A percentile compares a stretch with the other conserved stretches of the same genome.
phyloP scores from a whole-genome alignment of 2,888 invertebrate genomes.

The Brachylomia viminalis region DNA sequence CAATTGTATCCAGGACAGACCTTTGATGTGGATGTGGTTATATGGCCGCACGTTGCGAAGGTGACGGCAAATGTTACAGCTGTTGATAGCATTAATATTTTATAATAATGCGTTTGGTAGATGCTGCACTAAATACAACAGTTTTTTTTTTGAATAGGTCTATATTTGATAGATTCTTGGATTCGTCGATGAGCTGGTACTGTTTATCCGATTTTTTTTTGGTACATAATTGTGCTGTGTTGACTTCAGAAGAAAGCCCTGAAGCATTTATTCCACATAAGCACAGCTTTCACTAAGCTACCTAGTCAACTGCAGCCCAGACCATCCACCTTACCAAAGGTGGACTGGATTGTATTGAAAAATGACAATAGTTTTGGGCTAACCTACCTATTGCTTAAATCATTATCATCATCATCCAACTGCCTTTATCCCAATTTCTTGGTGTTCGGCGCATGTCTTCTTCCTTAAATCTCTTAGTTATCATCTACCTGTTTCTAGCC shows the following conservation, averaged over 20 bases:
- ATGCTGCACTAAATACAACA: neutral
- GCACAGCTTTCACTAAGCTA: neutral
- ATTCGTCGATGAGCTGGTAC: neutral
- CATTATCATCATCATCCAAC: neutral
- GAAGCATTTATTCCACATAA: neutral
- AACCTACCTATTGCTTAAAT: neutral
- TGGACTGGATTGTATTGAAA: neutral
- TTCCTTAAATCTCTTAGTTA: neutral
- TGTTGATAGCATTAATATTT: neutral
- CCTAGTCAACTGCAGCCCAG: neutral
- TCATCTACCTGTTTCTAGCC: neutral
- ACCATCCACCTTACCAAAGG: neutral
- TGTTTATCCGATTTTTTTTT: neutral
- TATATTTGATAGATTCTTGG: neutral
- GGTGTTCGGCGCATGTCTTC: too few species aligned
- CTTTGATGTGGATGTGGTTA: slow-evolving; percentile 80
- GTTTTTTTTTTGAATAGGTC: too few species aligned
- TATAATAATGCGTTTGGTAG: neutral
- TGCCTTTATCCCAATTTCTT: neutral
- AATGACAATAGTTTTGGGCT: neutral
- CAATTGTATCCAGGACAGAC: slow-evolving; percentile 79
- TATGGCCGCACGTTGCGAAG: slow-evolving; percentile 86
- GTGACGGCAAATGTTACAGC: slow-evolving; percentile 63
- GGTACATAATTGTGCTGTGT: neutral
- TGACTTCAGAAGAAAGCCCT: neutral